Evolutionary conservation across 92 coral and sea anemone species (phyloP), one percentile per base, ranked within the genome.

Genomic region (Phenganax stokvisi): DNA sequence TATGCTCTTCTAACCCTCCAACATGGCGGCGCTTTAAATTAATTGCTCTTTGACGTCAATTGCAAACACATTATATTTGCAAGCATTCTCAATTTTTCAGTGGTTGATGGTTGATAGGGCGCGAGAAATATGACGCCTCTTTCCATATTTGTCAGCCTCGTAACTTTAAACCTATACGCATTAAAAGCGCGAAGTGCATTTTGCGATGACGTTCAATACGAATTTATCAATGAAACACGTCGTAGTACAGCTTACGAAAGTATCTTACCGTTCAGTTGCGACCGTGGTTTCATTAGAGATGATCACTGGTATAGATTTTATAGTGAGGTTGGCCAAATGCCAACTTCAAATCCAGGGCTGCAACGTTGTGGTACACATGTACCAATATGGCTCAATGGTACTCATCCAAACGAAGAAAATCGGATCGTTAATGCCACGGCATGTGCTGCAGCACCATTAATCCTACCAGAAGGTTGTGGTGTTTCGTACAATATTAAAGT

Each of bases 1-100:
- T 60, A 9, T 10, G 54, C 84, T 80, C 84, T 77, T 61, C 84
- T 77, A 80, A 67, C 55, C 84, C 84, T 61, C 84, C 84, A 80
- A 67, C 55, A 80, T 80, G 84, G 84, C 84, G 84, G 79, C 73
- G 59, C 54, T 61, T 20, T 20, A 20, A 20, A 20, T 20, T 20
- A 20, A 20, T 20, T 17, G 12, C 11, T 13, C 65, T 59, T 1
- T 59, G 65, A 59, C 65, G 27, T 59, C 65, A 59, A 1, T 59
- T 59, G 27, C 47, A 59, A 59, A 59, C 65, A 13, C 65, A 59
- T 7, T 59, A 59, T 59, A 59, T 1, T 13, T 20, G 25, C 25
- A 20, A 20, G 25, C 25, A 20, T 20, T 20, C 25, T 20, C 25
- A 20, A 20, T 20, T 20, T 20, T 20, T 20, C 25, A 20, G 25